Evolutionary conservation across 2,113 vertebrate species (phyloP).

Genomic region (Strigops habroptila): DNA sequence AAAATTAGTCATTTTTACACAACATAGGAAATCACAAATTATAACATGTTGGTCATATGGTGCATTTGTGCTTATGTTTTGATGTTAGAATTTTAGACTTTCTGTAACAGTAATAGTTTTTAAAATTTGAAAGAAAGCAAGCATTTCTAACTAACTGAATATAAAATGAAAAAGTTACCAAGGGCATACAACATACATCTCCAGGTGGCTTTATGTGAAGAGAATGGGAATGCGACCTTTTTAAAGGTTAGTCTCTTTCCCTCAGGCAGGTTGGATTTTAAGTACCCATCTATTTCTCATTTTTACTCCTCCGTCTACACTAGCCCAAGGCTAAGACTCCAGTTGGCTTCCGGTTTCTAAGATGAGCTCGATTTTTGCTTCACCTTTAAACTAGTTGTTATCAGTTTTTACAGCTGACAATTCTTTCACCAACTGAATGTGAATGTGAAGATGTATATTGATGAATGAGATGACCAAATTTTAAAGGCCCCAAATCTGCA

Average conservation of each 20-base stretch:
- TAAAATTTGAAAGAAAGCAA: not conserved
- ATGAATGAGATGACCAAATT: not conserved
- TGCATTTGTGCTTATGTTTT: not conserved
- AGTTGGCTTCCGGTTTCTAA: not conserved
- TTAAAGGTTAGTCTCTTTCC: slow-evolving; percentile 38
- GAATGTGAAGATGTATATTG: not conserved
- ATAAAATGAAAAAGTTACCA: not conserved
- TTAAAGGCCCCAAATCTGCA: not conserved
- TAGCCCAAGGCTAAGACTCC: not conserved
- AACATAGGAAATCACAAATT: not conserved
- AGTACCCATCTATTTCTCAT: not conserved
- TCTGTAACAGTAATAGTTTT: not conserved
- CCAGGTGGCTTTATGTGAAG: not conserved
- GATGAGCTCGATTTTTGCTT: not conserved
- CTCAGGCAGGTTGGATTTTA: slow-evolving; percentile 3
- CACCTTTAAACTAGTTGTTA: not conserved
- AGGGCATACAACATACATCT: not conserved
- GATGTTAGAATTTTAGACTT: not conserved
- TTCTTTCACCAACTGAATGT: not conserved
- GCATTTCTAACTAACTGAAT: not conserved
- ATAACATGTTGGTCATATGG: not conserved
- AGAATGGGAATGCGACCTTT: slow-evolving; percentile 1
- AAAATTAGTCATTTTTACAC: not conserved
- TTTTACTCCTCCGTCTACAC: not conserved
- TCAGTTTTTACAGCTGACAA: not conserved